Evolutionary conservation across 2,888 invertebrate species (phyloP), one percentile per base, ranked within the genome.

Genomic region (Folsomia candida): DNA sequence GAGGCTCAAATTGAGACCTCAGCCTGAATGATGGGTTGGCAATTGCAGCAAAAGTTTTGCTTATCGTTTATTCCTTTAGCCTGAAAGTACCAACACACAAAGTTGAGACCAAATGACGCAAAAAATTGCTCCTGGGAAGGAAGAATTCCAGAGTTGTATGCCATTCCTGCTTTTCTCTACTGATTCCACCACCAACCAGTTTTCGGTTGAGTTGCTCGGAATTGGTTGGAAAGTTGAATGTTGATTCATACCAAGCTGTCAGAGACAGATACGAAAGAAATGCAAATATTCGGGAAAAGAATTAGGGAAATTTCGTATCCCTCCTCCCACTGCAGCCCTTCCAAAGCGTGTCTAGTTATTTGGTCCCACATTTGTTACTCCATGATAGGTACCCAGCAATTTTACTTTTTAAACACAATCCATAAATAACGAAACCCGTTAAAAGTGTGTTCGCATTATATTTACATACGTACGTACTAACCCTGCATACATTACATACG

Each of bases 251-350:
- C 37, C 37, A 37, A 37, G 37, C 54, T 64, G 63, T 64, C 63
- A 64, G 63, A 64, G 63, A 64, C 63, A 64, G 63, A 64, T 64
- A 64, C 47, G 51, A 24, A 22, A 64, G 26, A 51, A 64, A 64
- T 64, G 63, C 51, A 64, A 64, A 64, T 64, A 29, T 9, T 22
- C 51, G 14, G 51, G 14, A 60, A 28, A 61, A 61, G 29, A 26
- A 28, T 61, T 28, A 28, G 29, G 61, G 28, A 28, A 61, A n/a
- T 27, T 61, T 27, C 22, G n/a, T n/a, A n/a, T 28, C 26, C 61
- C 6, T 20, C 20, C 22, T 22, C n/a, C 6, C 20, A 54, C 54
- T 54, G 20, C 9, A 47, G 54, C n/a, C 6, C n/a, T 54, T 54
- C 18, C 37, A 37, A 9, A 37, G 37, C 37, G n/a, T n/a, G n/a